Evolutionary conservation across 92 coral and sea anemone species (phyloP), one percentile per base, ranked within the genome.

Genomic region (Diadumene lineata): DNA sequence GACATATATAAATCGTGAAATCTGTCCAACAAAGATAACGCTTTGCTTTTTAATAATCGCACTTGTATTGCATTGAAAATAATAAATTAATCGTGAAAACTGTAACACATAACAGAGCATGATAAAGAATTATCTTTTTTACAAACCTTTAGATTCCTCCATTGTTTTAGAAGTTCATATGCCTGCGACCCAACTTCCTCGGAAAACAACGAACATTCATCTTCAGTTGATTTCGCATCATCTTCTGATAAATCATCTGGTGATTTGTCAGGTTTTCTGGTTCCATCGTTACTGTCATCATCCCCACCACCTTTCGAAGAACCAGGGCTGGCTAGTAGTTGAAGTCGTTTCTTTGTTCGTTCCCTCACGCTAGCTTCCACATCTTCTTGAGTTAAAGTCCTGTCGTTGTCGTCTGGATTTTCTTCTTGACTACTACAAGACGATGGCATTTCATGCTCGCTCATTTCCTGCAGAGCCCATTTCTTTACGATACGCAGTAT

Each of bases 221-320:
- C 92, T 6, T 81, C 89, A 23, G 89, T 79, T 48, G 92, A 91
- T 56, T 81, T 91, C 11, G 46, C 62, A 22, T 91, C 97, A 84
- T 91, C 97, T 65, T 91, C 97, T 6, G 97, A 91, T 7, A 89
- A 81, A 63, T 91, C 97, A 72, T 87, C 97, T 0, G 93, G 92
- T 28, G 97, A 91, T 56, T 91, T 91, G 60, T 66, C 86, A 8
- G 80, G 84, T 28, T 77, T 79, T 51, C 30, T 87, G 33, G n/a
- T n/a, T n/a, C 83, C 78, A 64, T 90, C 96, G 1, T 76, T 79
- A 64, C 85, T 89, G 13, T 87, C 97, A 8, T 87, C 97, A 27
- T 91, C 97, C 1, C 88, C 79, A 32, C 79, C 81, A 11, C 86
- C 92, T 43, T 79, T 79, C 23, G 79, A 55, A 10, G 89, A 83